These are phyloP conservation scores for Zaprionus gabonicus DNA, from an alignment of 1,140 invertebrate genomes.

Conservation along the genomic window DNA sequence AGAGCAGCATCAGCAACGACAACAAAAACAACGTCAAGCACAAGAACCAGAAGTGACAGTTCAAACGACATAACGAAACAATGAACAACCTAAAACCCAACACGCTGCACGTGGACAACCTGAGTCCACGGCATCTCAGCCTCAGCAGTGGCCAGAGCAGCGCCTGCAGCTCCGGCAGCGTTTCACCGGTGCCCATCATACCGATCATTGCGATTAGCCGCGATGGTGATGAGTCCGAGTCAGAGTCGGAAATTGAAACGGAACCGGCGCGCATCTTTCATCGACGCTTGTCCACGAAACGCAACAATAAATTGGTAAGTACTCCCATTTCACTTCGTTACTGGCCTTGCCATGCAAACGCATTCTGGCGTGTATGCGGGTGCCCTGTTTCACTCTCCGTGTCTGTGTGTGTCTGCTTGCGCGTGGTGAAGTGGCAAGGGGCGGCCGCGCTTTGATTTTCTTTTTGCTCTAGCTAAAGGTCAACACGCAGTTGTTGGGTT, in stretches of 20 bases:
- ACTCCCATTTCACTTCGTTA: not conserved
- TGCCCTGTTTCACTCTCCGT: not conserved
- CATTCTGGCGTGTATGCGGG: constrained; percentile 32
- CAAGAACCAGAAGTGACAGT: constrained; percentile 17
- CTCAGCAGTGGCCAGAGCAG: constrained; percentile 64
- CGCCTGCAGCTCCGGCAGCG: constrained; percentile 74
- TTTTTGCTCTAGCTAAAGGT: constrained; percentile 56
- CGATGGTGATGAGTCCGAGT: constrained; percentile 86
- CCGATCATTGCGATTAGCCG: constrained; percentile 77
- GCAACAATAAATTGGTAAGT: constrained; percentile 87
- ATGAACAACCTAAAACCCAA: constrained; percentile 72
- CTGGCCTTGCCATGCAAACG: constrained; percentile 45
- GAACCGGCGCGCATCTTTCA: constrained; percentile 88
- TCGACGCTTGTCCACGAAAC: constrained; percentile 88
- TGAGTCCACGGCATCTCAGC: constrained; percentile 39
- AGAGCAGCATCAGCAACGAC: constrained; percentile 13
- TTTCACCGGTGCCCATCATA: constrained; percentile 74
- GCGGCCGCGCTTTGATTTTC: constrained; percentile 43
- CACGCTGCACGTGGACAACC: constrained; percentile 55
- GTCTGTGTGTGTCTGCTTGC: not conserved
- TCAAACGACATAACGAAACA: constrained; percentile 31
- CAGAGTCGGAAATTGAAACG: constrained; percentile 89
- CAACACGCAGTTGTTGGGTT: constrained; percentile 49
- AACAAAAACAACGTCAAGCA: constrained; percentile 18
- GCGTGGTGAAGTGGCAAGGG: not conserved